phyloP scores from a whole-genome alignment of 2,888 invertebrate species.

The Phorcus lineatus region DNA sequence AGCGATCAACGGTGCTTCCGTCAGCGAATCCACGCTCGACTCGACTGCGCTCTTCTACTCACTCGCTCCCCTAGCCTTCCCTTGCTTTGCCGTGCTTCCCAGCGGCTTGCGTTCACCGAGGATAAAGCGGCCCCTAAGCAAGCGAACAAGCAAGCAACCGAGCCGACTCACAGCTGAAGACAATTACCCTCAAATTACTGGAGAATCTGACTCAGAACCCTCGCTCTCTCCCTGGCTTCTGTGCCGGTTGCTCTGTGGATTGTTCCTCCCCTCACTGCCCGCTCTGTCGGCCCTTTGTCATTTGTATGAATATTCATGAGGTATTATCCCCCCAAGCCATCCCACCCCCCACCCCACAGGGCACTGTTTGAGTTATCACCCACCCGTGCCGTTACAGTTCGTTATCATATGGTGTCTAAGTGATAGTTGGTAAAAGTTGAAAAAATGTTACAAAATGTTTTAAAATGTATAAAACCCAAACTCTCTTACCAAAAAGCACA shows the following conservation, averaged over 20 bases:
- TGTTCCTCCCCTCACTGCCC: not conserved
- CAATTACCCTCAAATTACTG: not conserved
- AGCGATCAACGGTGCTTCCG: not conserved
- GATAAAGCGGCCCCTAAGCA: not conserved
- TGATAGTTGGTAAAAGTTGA: too few relatives aligned
- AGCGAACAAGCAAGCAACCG: not conserved
- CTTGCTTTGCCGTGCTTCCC: too few relatives aligned
- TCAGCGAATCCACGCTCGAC: not conserved
- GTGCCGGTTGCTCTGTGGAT: not conserved
- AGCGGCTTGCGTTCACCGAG: not conserved
- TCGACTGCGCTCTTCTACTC: not conserved
- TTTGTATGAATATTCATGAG: not conserved
- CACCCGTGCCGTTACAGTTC: too few relatives aligned
- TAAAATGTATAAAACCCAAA: too few relatives aligned
- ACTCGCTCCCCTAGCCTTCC: too few relatives aligned
- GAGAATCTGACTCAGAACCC: not conserved
- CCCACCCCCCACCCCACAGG: not conserved
- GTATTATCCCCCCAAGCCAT: not conserved
- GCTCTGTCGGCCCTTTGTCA: not conserved
- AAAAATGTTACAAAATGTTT: too few relatives aligned
- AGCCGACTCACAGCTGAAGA: constrained; percentile 1
- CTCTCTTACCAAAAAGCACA: too few relatives aligned
- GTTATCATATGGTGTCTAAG: too few relatives aligned
- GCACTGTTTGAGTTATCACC: too few relatives aligned
- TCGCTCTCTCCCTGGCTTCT: not conserved